Evolutionary conservation across 2,888 invertebrate genomes (phyloP).

Genomic region (Hirudinaria manillensis): DNA sequence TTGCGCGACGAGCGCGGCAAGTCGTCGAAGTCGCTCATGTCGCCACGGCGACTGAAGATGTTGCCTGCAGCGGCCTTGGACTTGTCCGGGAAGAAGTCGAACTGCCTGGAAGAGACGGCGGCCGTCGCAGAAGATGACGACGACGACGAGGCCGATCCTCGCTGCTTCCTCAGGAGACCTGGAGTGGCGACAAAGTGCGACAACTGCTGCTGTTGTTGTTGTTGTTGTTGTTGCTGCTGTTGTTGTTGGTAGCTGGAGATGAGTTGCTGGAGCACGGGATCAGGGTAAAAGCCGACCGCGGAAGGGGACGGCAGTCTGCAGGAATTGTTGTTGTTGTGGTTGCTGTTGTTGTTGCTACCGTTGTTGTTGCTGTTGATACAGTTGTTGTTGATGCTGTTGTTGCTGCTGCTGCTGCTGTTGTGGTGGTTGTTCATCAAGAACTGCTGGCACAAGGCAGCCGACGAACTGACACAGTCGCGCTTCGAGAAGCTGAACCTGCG

Average conservation of each 20-base stretch:
- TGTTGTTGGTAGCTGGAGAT: neutral
- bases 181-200: slow-evolving; percentile 48
- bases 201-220: slow-evolving; percentile 44
- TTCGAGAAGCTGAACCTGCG: slow-evolving; percentile 36
- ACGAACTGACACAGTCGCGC: neutral
- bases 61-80: slow-evolving; percentile 54
- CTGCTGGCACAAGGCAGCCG: neutral
- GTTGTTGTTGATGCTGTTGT: slow-evolving; percentile 13
- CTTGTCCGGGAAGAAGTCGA: slow-evolving; percentile 76
- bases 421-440: neutral
- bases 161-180: neutral
- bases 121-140: slow-evolving; percentile 40
- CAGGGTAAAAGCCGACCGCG: neutral
- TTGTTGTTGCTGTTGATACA: slow-evolving; percentile 2
- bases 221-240: slow-evolving; percentile 5
- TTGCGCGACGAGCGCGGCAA: slow-evolving; percentile 91
- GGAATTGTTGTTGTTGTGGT: slow-evolving; percentile 18
- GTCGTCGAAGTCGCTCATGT: slow-evolving; percentile 70
- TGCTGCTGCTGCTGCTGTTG: slow-evolving; percentile 13
- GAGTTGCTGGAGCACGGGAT: neutral
- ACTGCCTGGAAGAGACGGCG: slow-evolving; percentile 71
- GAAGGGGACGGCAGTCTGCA: slow-evolving; percentile 22
- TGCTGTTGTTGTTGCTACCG: slow-evolving; percentile 11
- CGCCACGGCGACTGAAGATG: slow-evolving; percentile 84
- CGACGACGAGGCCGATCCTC: neutral